These are phyloP conservation scores for Ormyrus nitidulus DNA, from an alignment of 2,888 invertebrate species.

Conservation along the genomic window DNA sequence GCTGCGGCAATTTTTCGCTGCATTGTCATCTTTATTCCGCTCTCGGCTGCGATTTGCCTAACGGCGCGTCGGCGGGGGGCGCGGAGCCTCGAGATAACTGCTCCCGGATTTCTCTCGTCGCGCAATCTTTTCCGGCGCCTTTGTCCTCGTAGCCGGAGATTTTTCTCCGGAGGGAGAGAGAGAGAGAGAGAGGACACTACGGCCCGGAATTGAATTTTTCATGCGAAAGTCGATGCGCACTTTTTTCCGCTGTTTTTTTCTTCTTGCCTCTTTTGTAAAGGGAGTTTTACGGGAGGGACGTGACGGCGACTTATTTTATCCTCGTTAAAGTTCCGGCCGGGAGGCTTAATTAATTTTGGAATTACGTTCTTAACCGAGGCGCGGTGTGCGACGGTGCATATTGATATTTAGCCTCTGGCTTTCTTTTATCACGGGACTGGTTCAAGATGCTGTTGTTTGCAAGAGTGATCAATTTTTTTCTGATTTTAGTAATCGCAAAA, in stretches of 20 bases:
- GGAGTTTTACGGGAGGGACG: conserved; percentile 19
- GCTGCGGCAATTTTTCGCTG: conserved; percentile 59
- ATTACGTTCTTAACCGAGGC: not conserved
- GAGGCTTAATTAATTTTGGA: conserved; percentile 29
- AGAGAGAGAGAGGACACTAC: conserved; percentile 4
- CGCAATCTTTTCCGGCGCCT: conserved; percentile 29
- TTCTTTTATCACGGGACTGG: too few species aligned
- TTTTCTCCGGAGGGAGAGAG: not conserved
- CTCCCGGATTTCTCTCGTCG: conserved; percentile 31
- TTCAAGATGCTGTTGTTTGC: too few species aligned
- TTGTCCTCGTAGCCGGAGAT: conserved; percentile 17
- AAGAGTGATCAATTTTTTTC: too few species aligned
- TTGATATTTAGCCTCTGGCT: too few species aligned
- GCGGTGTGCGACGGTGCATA: too few species aligned
- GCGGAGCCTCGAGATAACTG: conserved; percentile 24
- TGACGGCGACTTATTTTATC: not conserved
- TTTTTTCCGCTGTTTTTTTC: not conserved
- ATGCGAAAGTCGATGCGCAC: conserved; percentile 37
- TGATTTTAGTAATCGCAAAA: too few species aligned
- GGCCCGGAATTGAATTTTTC: conserved; percentile 42
- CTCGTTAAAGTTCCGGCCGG: not conserved
- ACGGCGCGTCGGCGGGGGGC: conserved; percentile 34
- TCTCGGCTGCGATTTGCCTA: conserved; percentile 60
- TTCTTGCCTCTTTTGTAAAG: not conserved
- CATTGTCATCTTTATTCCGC: conserved; percentile 63